These are phyloP conservation scores for Macaca mulatta DNA, from an alignment of 2,113 vertebrate genomes.

Conservation along the genomic window DNA sequence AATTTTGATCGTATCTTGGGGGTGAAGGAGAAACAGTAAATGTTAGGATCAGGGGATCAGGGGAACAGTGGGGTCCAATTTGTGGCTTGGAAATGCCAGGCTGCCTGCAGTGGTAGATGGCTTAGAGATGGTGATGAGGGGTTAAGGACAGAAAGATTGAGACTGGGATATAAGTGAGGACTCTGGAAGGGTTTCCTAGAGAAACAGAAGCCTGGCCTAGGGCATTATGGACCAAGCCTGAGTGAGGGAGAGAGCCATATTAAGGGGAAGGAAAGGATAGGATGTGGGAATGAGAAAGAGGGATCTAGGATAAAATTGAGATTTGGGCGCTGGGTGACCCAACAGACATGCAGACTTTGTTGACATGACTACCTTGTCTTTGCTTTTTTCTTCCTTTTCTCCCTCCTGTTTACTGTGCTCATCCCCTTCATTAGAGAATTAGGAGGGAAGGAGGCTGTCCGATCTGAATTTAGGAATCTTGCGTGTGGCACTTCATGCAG, in stretches of 20 bases:
- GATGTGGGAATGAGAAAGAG: not conserved
- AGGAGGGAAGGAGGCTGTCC: not conserved
- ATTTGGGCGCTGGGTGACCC: not conserved
- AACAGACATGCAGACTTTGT: not conserved
- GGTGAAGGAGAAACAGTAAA: not conserved
- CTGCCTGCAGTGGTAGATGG: not conserved
- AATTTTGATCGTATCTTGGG: not conserved
- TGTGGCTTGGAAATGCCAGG: not conserved
- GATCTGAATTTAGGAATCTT: not conserved
- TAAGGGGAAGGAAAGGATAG: not conserved
- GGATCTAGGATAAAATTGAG: not conserved
- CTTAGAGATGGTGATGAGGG: not conserved
- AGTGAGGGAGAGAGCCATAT: not conserved
- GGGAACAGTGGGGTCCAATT: not conserved
- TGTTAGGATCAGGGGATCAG: not conserved
- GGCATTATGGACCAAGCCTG: not conserved
- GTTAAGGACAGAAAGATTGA: not conserved
- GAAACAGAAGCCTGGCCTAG: not conserved
- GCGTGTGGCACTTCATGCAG: not conserved
- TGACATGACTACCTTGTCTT: not conserved
- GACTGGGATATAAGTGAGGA: not conserved
- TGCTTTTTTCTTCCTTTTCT: not conserved
- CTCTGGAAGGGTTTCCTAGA: not conserved
- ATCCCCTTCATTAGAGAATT: not conserved
- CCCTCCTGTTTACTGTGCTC: not conserved